These are phyloP conservation scores for Lampropteryx suffumata DNA, from an alignment of 2,888 invertebrate species.

Conservation along the genomic window DNA sequence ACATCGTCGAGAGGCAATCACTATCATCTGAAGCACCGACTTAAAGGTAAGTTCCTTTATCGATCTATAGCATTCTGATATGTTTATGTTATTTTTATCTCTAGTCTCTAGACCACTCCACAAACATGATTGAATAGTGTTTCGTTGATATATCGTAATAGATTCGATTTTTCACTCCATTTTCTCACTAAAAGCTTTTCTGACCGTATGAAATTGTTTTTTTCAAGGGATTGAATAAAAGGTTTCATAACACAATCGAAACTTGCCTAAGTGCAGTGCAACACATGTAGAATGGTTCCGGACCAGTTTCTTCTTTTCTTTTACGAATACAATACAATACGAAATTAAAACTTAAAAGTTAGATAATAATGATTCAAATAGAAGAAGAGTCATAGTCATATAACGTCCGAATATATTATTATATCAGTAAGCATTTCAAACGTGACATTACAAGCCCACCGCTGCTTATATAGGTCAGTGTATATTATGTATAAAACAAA, in stretches of 20 bases:
- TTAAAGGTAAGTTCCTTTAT: constrained; percentile 53
- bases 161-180: constrained; percentile 58
- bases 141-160: constrained; percentile 41
- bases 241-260: neutral
- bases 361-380: no score
- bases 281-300: neutral
- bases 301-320: no score
- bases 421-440: no score
- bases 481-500: no score
- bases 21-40: constrained; percentile 36
- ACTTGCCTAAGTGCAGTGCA: neutral
- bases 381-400: no score
- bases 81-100: constrained; percentile 21
- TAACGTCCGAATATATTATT: no score
- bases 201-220: constrained; percentile 10
- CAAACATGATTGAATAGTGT: constrained; percentile 33
- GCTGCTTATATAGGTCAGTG: no score
- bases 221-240: constrained; percentile 7
- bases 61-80: constrained; percentile 16
- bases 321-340: no score
- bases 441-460: no score
- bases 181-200: constrained; percentile 47
- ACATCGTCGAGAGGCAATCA: constrained; percentile 63
- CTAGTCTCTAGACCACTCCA: constrained; percentile 29
- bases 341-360: no score